Percentiles rank a stretch among this genome's conserved stretches.
Evolutionary conservation across 92 coral and sea anemone genomes (phyloP).

Genomic region (Bergia sp.): DNA sequence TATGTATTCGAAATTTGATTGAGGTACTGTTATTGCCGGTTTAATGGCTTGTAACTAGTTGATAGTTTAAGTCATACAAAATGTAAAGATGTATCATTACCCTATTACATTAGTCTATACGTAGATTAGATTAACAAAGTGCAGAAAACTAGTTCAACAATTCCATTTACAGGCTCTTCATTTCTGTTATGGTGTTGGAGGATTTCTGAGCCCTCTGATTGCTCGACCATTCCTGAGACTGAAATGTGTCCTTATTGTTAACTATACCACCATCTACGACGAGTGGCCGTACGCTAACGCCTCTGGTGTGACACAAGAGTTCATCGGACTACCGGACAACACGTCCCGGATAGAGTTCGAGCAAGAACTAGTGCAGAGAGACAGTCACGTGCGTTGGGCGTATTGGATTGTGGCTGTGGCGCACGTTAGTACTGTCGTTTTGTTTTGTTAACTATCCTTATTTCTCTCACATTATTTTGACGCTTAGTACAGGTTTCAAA

Average conservation of each 20-base stretch:
- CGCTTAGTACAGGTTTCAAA: background rate
- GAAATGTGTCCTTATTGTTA: constrained; percentile 77
- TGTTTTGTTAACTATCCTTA: background rate
- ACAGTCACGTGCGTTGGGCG: constrained; percentile 91
- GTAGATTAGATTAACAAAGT: background rate
- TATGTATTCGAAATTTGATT: too few relatives aligned
- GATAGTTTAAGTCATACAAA: too few relatives aligned
- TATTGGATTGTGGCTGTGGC: constrained; percentile 88
- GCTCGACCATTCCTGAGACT: constrained; percentile 84
- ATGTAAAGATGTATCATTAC: too few relatives aligned
- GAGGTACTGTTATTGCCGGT: too few relatives aligned
- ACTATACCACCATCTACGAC: constrained; percentile 86
- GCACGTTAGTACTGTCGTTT: constrained; percentile 61
- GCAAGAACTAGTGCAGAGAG: constrained; percentile 84
- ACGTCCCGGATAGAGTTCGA: constrained; percentile 78
- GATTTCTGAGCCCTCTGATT: constrained; percentile 81
- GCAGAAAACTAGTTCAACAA: background rate
- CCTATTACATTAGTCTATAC: too few relatives aligned
- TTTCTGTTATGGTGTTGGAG: constrained; percentile 86
- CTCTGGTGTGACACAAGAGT: constrained; percentile 49
- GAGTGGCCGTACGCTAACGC: constrained; percentile 94
- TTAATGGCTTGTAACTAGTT: too few relatives aligned
- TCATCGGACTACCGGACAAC: constrained; percentile 61
- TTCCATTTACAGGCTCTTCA: constrained; percentile 68
- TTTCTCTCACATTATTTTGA: background rate